Evolutionary conservation across 2,113 vertebrate species (phyloP).

Genomic region (Mesitornis unicolor): DNA sequence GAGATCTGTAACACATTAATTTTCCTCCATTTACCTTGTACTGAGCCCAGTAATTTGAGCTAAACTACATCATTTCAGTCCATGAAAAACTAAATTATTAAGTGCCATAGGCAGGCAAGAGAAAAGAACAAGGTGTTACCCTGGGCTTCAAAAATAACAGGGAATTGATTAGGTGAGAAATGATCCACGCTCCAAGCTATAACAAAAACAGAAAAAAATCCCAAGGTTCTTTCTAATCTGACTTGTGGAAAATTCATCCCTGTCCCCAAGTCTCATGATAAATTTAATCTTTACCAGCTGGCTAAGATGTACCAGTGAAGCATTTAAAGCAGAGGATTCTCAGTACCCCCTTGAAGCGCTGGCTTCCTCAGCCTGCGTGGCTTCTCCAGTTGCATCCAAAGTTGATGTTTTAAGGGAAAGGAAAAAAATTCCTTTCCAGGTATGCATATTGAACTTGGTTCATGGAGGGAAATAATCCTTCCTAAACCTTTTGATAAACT

Average conservation of each 20-base stretch:
- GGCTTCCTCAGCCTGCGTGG: not conserved
- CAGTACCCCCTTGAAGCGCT: not conserved
- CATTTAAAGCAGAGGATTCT: not conserved
- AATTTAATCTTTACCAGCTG: not conserved
- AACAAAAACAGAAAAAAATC: not conserved
- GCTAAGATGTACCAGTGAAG: not conserved
- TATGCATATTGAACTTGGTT: not conserved
- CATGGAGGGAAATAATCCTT: not conserved
- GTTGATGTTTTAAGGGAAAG: not conserved
- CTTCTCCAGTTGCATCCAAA: not conserved
- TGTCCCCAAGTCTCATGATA: not conserved
- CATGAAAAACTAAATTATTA: conserved; percentile 46
- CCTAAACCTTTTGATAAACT: not conserved
- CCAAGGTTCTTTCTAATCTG: not conserved
- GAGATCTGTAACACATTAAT: conserved; percentile 30
- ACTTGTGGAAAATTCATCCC: not conserved
- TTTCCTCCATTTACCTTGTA: conserved; percentile 22
- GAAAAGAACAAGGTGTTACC: conserved; percentile 30
- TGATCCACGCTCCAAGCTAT: not conserved
- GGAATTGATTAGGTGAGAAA: conserved; percentile 30
- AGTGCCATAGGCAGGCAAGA: not conserved
- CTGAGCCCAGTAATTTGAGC: conserved; percentile 15
- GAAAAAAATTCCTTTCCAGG: not conserved
- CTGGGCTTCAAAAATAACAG: conserved; percentile 24
- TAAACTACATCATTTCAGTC: conserved; percentile 4